Base-by-base conservation (phyloP, 2,888 invertebrate genomes). In the Tenodera sinensis region DNA sequence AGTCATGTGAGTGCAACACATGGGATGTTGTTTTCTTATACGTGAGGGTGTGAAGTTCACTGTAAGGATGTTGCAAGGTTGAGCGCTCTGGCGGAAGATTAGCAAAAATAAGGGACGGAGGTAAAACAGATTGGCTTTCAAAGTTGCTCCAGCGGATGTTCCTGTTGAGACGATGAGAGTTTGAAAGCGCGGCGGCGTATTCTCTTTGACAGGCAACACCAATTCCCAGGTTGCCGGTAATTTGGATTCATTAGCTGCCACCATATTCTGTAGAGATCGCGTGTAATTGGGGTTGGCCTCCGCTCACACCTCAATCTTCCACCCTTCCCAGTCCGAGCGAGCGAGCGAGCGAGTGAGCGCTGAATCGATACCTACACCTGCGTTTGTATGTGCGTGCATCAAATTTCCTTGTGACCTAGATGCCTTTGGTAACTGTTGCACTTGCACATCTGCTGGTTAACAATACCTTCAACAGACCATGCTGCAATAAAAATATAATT, bases 151-250 rank as follows among this genome's bases (percentile, higher is more conserved):
- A n/a, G n/a, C n/a, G 54, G 20, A 25, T 71, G 2, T 71, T 71
- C 20, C 54, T 71, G 0, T 20, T 3, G 54, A 20, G 20, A 20
- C 20, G 54, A 71, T 2, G 54, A 71, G 54, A 42, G 85, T 47
- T 30, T 85, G 54, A 85, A 85, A 85, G 85, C 54, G 47, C 85
- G 27, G 47, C 85, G 27, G 27, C 47, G n/a, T 42, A 89, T 85
- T 88, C 54, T 83, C 89, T 89, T 86, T 89, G 89, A 89, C 85
- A 83, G 85, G 28, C 42, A 83, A 81, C 89, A 89, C 89, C 86
- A 85, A 89, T 89, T 83, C 82, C 82, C 83, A 27, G 82, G 20
- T 85, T n/a, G 54, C 86, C 82, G 82, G 83, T 89, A 89, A 89
- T 89, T 85, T 86, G 42, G 86, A 83, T 83, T 88, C 83, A 88